phyloP scores from a whole-genome alignment of 2,113 vertebrate genomes.

The Barbus barbus region DNA sequence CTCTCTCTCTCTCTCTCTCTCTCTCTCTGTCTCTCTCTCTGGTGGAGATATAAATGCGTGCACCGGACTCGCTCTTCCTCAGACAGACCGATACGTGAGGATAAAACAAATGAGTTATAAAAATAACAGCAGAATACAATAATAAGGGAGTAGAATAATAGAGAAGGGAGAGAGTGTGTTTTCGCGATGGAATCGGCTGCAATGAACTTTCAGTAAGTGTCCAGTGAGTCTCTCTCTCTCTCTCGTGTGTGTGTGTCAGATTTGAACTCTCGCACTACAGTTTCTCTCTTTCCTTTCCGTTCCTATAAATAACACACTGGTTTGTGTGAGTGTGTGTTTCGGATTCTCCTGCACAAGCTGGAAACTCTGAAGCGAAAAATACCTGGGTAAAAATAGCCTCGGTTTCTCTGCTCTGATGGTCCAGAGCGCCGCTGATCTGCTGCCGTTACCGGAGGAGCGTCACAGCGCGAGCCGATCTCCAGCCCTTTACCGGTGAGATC shows the following conservation, averaged over 20 bases:
- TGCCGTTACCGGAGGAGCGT: too few species aligned
- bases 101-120: background rate
- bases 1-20: too few species aligned
- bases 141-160: too few species aligned
- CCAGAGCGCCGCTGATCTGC: background rate
- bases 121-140: too few species aligned
- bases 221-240: background rate
- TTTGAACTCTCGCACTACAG: background rate
- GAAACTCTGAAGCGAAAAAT: conserved; percentile 56
- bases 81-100: background rate
- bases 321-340: conserved; percentile 13
- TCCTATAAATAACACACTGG: conserved; percentile 28
- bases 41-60: too few species aligned
- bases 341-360: conserved; percentile 33
- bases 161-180: too few species aligned
- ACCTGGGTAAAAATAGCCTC: conserved; percentile 54
- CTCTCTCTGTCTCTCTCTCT: too few species aligned
- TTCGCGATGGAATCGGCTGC: background rate
- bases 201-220: conserved; percentile 1
- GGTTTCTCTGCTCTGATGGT: background rate
- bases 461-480: too few species aligned
- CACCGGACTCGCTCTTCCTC: too few species aligned
- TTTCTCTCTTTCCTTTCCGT: conserved; percentile 2
- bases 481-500: background rate
- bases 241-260: too few species aligned